A percentile compares a stretch with the other conserved stretches of the same genome.
Evolutionary conservation across 2,113 vertebrate species (phyloP).

Genomic region (Entelurus aequoreus): DNA sequence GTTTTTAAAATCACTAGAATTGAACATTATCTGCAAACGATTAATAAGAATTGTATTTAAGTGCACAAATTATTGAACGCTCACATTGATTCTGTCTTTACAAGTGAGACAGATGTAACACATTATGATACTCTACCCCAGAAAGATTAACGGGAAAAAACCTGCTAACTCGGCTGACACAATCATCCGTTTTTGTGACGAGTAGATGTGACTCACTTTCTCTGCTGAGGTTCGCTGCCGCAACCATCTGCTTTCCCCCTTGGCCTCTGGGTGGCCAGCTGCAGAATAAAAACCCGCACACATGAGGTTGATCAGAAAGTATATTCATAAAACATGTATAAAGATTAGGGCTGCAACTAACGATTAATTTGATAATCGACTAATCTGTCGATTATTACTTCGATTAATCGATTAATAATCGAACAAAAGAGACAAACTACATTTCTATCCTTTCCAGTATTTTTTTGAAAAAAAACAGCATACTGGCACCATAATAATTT

Average conservation of each 20-base stretch:
- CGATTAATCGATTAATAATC: too few relatives aligned
- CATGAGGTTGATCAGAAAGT: neutral
- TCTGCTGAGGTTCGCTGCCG: conserved; percentile 69
- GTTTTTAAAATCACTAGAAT: too few relatives aligned
- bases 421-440: too few relatives aligned
- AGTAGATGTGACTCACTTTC: conserved; percentile 52
- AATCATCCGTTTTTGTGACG: conserved; percentile 10
- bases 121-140: neutral
- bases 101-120: neutral
- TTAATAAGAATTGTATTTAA: too few relatives aligned
- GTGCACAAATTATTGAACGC: neutral
- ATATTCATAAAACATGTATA: neutral
- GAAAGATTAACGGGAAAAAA: neutral
- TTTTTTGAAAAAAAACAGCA: too few relatives aligned
- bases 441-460: too few relatives aligned
- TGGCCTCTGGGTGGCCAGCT: conserved; percentile 65
- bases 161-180: conserved; percentile 14
- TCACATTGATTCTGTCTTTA: neutral
- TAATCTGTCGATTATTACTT: too few relatives aligned
- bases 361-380: too few relatives aligned
- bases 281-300: conserved; percentile 28
- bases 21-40: too few relatives aligned
- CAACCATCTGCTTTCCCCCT: conserved; percentile 63
- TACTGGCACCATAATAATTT: too few relatives aligned
- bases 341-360: too few relatives aligned